phyloP scores from a whole-genome alignment of 2,797 vertebrate species.

The Linurgus olivaceus region DNA sequence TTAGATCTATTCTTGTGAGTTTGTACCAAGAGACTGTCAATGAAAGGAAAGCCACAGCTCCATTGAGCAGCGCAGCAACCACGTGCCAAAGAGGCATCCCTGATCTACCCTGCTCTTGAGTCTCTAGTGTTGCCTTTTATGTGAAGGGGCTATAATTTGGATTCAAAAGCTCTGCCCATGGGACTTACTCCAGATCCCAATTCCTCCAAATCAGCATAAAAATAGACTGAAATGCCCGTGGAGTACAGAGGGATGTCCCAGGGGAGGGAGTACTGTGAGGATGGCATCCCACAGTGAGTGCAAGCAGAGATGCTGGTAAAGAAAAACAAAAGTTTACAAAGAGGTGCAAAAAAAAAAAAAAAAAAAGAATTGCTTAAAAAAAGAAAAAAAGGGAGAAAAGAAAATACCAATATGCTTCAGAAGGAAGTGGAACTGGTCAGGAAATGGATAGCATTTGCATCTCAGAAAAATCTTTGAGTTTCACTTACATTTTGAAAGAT shows the following conservation, averaged over 20 bases:
- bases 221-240: neutral
- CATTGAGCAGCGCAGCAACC: neutral
- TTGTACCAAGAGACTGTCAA: neutral
- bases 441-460: conserved; percentile 24
- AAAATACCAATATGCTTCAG: neutral
- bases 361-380: neutral
- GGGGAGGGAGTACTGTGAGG: neutral
- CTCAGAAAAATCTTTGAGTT: conserved; percentile 34
- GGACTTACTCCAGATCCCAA: neutral
- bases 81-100: neutral
- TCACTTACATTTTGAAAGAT: conserved; percentile 71
- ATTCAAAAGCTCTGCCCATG: neutral
- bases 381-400: neutral
- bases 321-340: neutral
- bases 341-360: neutral
- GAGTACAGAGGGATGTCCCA: neutral
- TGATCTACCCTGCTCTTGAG: neutral
- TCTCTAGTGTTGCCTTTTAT: neutral
- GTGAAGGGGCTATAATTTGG: neutral
- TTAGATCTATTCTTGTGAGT: neutral
- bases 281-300: neutral
- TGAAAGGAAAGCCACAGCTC: neutral
- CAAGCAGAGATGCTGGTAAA: neutral
- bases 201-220: neutral
- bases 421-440: conserved; percentile 38